Evolutionary conservation across 2,797 vertebrate genomes (phyloP).

Genomic region (Balearica regulorum): DNA sequence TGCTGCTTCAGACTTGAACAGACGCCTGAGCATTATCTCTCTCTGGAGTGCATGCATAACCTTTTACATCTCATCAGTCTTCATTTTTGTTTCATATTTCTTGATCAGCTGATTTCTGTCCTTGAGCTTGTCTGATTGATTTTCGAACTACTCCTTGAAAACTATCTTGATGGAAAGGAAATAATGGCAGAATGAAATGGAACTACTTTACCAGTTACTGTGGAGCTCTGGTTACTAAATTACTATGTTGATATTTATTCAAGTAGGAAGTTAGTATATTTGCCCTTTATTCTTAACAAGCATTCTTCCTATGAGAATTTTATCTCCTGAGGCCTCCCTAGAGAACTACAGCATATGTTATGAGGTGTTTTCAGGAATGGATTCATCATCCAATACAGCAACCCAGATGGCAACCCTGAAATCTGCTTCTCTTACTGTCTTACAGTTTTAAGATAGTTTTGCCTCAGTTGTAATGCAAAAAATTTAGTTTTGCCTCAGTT

Average conservation of each 20-base stretch:
- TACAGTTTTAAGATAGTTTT: not conserved
- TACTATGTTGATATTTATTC: not conserved
- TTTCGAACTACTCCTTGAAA: not conserved
- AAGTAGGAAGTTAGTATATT: not conserved
- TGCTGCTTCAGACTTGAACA: not conserved
- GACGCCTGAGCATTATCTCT: not conserved
- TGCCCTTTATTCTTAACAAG: not conserved
- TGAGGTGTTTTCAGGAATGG: not conserved
- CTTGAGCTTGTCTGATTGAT: not conserved
- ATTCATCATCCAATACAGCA: not conserved
- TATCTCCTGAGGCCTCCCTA: not conserved
- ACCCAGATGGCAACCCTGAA: not conserved
- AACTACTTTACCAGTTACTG: not conserved
- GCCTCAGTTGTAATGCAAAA: not conserved
- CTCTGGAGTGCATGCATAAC: not conserved
- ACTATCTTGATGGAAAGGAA: not conserved
- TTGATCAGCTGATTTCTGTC: conserved; percentile 1
- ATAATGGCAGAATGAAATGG: not conserved
- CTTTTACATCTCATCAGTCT: conserved; percentile 6
- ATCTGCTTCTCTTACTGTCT: not conserved
- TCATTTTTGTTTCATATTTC: not conserved
- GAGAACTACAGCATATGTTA: not conserved
- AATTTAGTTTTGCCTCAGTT: not conserved
- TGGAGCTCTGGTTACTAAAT: not conserved
- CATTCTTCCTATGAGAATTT: not conserved